Percentiles rank a stretch among this genome's conserved stretches.
Evolutionary conservation across 2,888 invertebrate genomes (phyloP).

Genomic region (Diadegma fenestrale): DNA sequence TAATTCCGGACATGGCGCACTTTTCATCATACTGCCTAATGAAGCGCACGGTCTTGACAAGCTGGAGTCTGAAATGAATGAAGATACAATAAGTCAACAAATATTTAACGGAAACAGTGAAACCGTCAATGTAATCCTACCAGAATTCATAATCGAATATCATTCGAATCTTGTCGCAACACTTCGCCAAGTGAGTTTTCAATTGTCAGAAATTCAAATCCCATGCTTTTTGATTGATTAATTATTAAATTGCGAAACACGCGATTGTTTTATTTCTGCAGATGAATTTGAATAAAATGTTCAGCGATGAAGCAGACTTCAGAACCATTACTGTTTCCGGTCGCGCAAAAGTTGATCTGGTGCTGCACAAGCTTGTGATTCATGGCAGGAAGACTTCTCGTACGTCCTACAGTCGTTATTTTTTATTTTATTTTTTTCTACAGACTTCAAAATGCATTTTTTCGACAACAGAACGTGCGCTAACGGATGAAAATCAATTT

Average conservation of each 20-base stretch:
- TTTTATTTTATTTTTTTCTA: not conserved
- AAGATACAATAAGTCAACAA: not conserved
- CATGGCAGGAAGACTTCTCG: not conserved
- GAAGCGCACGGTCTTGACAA: not conserved
- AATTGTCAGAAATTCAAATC: not conserved
- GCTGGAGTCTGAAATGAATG: not conserved
- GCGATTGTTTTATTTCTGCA: not conserved
- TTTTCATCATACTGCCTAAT: conserved; percentile 1
- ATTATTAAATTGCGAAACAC: not conserved
- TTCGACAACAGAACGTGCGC: not conserved
- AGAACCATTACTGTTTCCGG: not conserved
- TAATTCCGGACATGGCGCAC: not conserved
- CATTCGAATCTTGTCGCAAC: not conserved
- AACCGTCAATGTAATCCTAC: not conserved
- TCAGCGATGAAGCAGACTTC: conserved; percentile 10
- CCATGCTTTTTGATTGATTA: not conserved
- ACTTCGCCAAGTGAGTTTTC: not conserved
- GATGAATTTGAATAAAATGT: conserved; percentile 71
- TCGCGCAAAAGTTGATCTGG: not conserved
- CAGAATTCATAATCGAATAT: not conserved
- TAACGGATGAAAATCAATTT: not conserved
- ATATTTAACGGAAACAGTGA: not conserved
- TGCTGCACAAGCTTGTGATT: not conserved
- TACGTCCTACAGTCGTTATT: not conserved
- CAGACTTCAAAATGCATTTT: not conserved